A percentile compares a stretch with the other conserved stretches of the same genome.
These are phyloP conservation scores for Monodelphis domestica DNA, from an alignment of 2,797 vertebrate species.

Conservation along the genomic window DNA sequence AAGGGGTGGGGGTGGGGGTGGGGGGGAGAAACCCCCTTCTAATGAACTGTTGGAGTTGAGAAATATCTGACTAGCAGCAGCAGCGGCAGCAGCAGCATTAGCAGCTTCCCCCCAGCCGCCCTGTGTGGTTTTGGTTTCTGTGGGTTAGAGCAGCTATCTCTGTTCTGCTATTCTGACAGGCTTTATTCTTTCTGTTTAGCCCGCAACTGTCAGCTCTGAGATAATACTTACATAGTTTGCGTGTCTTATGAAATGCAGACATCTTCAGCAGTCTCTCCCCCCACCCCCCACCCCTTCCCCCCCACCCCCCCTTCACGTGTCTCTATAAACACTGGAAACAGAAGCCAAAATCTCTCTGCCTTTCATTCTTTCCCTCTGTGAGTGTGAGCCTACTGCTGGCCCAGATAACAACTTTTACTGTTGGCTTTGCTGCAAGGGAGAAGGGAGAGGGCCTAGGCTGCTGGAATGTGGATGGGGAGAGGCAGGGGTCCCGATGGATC, in stretches of 20 bases:
- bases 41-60: neutral
- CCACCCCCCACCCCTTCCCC: neutral
- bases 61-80: neutral
- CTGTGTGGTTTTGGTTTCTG: constrained; percentile 89
- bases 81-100: neutral
- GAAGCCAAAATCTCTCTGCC: neutral
- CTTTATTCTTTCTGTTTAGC: constrained; percentile 84
- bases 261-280: neutral
- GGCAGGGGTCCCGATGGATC: neutral
- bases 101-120: constrained; percentile 12
- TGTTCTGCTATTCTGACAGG: constrained; percentile 88
- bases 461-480: neutral
- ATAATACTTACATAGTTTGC: constrained; percentile 74
- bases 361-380: neutral
- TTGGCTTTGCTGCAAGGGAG: neutral
- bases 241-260: constrained; percentile 8
- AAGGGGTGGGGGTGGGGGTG: too few species aligned
- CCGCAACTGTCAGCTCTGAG: constrained; percentile 83
- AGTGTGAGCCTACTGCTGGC: fast-evolving
- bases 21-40: neutral
- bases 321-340: neutral
- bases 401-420: neutral
- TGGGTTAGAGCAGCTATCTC: constrained; percentile 85
- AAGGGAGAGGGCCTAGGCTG: neutral
- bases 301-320: neutral